Base-by-base conservation (phyloP, 2,888 invertebrate genomes). In the Leptinotarsa haldemani region DNA sequence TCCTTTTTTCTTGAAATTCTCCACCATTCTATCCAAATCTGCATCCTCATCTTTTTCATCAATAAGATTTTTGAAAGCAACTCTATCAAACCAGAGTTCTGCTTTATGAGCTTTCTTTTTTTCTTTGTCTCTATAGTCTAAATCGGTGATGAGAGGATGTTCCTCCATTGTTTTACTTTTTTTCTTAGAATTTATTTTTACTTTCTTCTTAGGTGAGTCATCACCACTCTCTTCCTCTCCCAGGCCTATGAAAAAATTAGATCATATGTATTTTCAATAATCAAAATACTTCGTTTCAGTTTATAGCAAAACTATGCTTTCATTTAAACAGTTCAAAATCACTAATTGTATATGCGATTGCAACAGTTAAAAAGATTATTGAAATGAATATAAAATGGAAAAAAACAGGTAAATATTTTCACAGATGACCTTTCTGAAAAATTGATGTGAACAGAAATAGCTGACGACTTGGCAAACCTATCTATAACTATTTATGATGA, bases 61-160 rank as follows among this genome's bases (percentile, higher is more conserved):
- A 13, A 94, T 92, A 25, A 97, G 87, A 82, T 94, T 92, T 85
- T 95, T 94, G 79, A 97, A 94, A 79, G 91, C 91, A 77, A 95
- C 95, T 83, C 95, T 94, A 83, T 96, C 93, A 87, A 95, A 95
- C 96, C 97, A 97, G 48, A 95, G 88, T 81, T 95, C 92, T 0
- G 96, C 96, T 85, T 95, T 95, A 81, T 93, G 92, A 18, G 92
- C 90, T 20, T 93, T 90, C 81, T 92, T 94, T 5, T 93, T 91
- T 69, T 93, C 91, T 77, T 93, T 93, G 78, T 94, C 93, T 4
- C 94, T 90, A 73, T 92, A 90, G 85, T 96, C 96, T 61, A 96
- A 88, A 82, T 96, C 95, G 12, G 94, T 95, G 47, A 96, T 89
- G 0, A 96, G 87, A 0, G 96, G 96, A 88, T 94, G 92, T 40